Evolutionary conservation across 2,113 vertebrate genomes (phyloP).

Genomic region (Morone saxatilis): DNA sequence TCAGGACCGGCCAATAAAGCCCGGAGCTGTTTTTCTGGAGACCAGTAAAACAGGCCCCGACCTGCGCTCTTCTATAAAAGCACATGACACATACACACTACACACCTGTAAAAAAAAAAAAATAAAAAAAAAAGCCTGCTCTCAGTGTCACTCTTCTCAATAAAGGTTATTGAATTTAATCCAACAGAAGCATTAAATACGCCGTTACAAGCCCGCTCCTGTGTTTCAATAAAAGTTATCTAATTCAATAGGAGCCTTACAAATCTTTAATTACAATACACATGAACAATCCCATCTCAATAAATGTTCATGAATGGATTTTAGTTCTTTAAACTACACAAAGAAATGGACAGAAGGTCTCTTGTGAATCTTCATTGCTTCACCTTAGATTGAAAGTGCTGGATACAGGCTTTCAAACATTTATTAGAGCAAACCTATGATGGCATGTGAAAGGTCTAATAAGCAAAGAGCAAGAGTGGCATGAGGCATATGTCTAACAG

Average conservation of each 20-base stretch:
- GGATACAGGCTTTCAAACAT: constrained; percentile 3
- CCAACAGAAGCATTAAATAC: constrained; percentile 14
- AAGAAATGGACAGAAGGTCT: constrained; percentile 2
- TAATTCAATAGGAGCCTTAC: constrained; percentile 22
- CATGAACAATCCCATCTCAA: constrained; percentile 17
- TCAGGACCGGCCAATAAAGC: constrained; percentile 65
- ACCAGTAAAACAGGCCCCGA: constrained; percentile 60
- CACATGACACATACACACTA: constrained; percentile 7
- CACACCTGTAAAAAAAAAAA: constrained; percentile 41
- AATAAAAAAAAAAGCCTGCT: constrained; percentile 3
- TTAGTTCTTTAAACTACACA: background rate
- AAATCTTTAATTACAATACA: background rate
- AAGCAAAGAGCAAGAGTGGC: background rate
- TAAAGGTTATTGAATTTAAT: constrained; percentile 47
- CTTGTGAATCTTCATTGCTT: background rate
- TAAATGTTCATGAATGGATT: constrained; percentile 13
- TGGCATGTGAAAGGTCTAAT: background rate
- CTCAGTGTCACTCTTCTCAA: background rate
- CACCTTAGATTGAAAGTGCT: constrained; percentile 26
- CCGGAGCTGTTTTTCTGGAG: constrained; percentile 21
- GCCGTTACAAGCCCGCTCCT: background rate
- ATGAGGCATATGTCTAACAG: background rate
- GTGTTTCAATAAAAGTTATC: constrained; percentile 1
- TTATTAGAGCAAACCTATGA: background rate
- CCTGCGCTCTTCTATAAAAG: constrained; percentile 43